These are phyloP conservation scores for Polyodon spathula DNA, from an alignment of 2,113 vertebrate genomes.

Conservation along the genomic window DNA sequence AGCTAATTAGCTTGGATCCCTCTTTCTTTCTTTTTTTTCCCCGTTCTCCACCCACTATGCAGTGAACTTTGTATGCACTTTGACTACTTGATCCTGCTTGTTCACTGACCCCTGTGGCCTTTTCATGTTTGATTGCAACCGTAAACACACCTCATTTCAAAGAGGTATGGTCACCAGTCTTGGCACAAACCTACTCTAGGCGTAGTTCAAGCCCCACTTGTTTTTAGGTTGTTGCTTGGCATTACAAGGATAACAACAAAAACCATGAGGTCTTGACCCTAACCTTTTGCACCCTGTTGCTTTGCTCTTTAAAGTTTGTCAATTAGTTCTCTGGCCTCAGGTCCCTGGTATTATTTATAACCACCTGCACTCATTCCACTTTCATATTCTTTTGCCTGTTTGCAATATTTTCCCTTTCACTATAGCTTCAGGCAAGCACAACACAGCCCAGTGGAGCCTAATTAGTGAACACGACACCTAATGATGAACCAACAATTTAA, in stretches of 20 bases:
- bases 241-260: not conserved
- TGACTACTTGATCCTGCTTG: slow-evolving; percentile 47
- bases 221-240: not conserved
- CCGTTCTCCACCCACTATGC: slow-evolving; percentile 28
- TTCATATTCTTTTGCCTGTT: too few relatives aligned
- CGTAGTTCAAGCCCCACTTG: not conserved
- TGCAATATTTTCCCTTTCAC: too few relatives aligned
- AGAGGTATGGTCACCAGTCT: slow-evolving; percentile 22
- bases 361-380: too few relatives aligned
- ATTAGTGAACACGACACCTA: too few relatives aligned
- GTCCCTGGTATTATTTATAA: too few relatives aligned
- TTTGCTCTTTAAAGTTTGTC: too few relatives aligned
- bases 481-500: too few relatives aligned
- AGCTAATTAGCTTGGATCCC: not conserved
- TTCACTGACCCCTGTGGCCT: slow-evolving; percentile 31
- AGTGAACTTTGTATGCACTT: slow-evolving; percentile 53
- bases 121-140: slow-evolving; percentile 16
- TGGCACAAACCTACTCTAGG: not conserved
- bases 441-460: too few relatives aligned
- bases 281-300: slow-evolving; percentile 1
- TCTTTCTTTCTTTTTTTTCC: slow-evolving; percentile 1
- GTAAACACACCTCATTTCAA: slow-evolving; percentile 30
- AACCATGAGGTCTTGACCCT: not conserved
- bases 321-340: too few relatives aligned
- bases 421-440: too few relatives aligned